Evolutionary conservation across 2,797 vertebrate species (phyloP), one percentile per base, ranked within the genome.

Genomic region (Anas bahamensis): DNA sequence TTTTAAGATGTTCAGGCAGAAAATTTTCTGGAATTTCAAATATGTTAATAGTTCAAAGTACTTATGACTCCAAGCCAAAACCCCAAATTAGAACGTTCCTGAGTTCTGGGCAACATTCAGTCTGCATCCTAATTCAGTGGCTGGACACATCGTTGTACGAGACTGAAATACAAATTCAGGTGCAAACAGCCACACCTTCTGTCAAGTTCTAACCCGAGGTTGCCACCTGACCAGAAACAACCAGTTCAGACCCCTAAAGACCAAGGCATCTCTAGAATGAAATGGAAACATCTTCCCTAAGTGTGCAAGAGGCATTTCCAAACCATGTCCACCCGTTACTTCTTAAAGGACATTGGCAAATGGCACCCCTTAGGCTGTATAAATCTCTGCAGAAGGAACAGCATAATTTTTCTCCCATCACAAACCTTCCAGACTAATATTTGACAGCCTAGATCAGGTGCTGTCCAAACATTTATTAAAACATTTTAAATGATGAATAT

Each of bases 401-500:
- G 94, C 92, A 55, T 97, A 96, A 97, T 97, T 98, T 97, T 97
- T 97, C 96, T 97, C 94, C 96, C 98, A 96, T 98, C 98, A 98
- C 96, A 81, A 97, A 95, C 95, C 97, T 97, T 95, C 94, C 96
- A 97, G 96, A 94, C 95, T 94, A 97, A 96, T 96, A 97, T 95
- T 97, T 98, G 98, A 98, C 98, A 98, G 97, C 95, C 96, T 95
- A 71, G 96, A 98, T 98, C 95, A 98, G 97, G 98, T 98, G 97
- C 98, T 98, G 98, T 98, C 98, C 98, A 98, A 98, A 98, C 98
- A 98, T 98, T 98, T 98, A 98, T 98, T 98, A 98, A 98, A 98
- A 98, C 98, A 98, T 98, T 98, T 98, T 97, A 98, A 98, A 98
- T 98, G 98, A 98, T 98, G 97, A 98, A 98, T 98, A 98, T 98